Base-by-base conservation (phyloP, 2,113 vertebrate species). In the Lasiurus cinereus region DNA sequence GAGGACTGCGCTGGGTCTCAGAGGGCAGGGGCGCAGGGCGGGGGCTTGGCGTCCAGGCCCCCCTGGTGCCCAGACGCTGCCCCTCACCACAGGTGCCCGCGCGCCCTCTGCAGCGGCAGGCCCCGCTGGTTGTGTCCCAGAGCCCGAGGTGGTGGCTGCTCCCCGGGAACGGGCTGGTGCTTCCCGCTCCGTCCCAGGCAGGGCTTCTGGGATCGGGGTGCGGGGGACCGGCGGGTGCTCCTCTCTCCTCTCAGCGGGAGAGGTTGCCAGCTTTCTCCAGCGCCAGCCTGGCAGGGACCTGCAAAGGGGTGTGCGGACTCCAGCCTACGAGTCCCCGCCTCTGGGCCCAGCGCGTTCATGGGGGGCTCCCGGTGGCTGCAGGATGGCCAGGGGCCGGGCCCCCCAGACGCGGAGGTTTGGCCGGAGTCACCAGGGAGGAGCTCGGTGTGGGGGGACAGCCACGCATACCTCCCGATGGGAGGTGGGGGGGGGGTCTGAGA, bases 251-350 rank as follows among this genome's bases (percentile, higher is more conserved):
- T n/a, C n/a, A 39, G 39, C 39, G 39, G 39, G 39, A 3, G 74
- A 5, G n/a, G 9, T 6, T 1, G 46, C 27, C 18, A 1, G 0
- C 9, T 2, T 18, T 73, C 29, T 15, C 24, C 29, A 5, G 66
- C 16, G 0, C 33, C 11, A 2, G 69, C 19, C 43, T 82, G 48
- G 79, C 29, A 6, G 67, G 50, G 6, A 24, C 33, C 1, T 22
- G 74, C 1, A 2, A 0, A 9, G 43, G 78, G 69, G 24, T 0
- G 0, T 1, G 6, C 2, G 1, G 2, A 0, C 15, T 16, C 52
- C 79, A 4, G 2, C 24, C 2, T 4, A n/a, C 62, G 21, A 15
- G 50, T 0, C 0, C 14, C 54, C 4, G 0, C 50, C n/a, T 2
- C 18, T 0, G 74, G 50, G 48, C 82, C 31, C 77, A 1, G 83